These are phyloP conservation scores for Penelope pileata DNA, from an alignment of 2,113 vertebrate species.

Conservation along the genomic window DNA sequence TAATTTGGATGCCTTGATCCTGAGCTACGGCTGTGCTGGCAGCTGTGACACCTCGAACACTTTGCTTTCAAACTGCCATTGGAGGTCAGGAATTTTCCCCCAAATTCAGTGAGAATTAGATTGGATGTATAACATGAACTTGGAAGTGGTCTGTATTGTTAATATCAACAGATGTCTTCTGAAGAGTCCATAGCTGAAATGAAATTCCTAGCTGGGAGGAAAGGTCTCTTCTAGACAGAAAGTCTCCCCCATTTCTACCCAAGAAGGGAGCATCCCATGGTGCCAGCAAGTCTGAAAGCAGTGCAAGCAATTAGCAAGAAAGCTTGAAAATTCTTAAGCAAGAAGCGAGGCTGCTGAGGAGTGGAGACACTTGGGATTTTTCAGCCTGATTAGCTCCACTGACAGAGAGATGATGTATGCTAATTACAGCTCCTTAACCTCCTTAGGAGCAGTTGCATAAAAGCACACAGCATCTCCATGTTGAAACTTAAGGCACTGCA, in stretches of 20 bases:
- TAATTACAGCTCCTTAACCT: slow-evolving; percentile 62
- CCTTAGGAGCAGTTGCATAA: slow-evolving; percentile 53
- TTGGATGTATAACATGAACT: not conserved
- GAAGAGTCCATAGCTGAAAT: not conserved
- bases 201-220: not conserved
- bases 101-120: not conserved
- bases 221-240: not conserved
- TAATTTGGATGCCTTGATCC: not conserved
- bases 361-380: slow-evolving; percentile 56
- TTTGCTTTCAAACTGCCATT: not conserved
- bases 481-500: not conserved
- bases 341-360: slow-evolving; percentile 39
- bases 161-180: not conserved
- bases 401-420: slow-evolving; percentile 31
- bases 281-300: slow-evolving; percentile 63
- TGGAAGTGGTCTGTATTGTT: not conserved
- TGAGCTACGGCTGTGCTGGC: not conserved
- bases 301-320: slow-evolving; percentile 37
- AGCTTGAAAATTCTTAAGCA: slow-evolving; percentile 35
- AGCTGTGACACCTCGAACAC: not conserved
- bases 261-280: slow-evolving; percentile 1
- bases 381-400: slow-evolving; percentile 54
- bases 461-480: not conserved
- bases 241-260: slow-evolving; percentile 7
- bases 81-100: not conserved